Conservation (phyloP, 2,888 invertebrate species). For the Caenorhabditis sinica region DNA sequence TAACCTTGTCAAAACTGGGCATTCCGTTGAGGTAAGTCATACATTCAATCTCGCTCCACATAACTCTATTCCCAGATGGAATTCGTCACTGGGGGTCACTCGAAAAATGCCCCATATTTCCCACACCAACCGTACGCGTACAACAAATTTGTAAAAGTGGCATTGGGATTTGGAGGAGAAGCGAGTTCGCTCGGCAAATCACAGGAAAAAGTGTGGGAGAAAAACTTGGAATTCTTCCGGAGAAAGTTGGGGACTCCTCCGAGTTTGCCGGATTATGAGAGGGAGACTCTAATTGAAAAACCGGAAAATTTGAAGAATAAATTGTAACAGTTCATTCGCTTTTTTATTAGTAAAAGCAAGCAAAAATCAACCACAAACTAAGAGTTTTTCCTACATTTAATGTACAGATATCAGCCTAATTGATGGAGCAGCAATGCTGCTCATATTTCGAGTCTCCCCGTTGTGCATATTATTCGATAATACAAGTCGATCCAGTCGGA, state of each 20-base stretch:
- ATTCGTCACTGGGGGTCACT: neutral
- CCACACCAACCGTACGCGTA: slow-evolving; percentile 14
- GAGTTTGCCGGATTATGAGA: slow-evolving; percentile 55
- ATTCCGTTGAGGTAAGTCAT: slow-evolving; percentile 50
- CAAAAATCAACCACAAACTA: too few species aligned
- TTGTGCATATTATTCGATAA: neutral
- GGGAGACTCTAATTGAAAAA: neutral
- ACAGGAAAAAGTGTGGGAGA: slow-evolving; percentile 56
- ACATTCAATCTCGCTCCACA: too few species aligned
- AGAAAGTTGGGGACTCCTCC: slow-evolving; percentile 52
- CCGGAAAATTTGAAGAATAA: neutral
- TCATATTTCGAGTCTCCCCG: slow-evolving; percentile 12
- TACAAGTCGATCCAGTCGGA: slow-evolving; percentile 8
- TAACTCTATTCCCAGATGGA: too few species aligned
- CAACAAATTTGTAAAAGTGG: slow-evolving; percentile 40
- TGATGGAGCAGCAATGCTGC: slow-evolving; percentile 14
- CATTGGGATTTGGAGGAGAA: slow-evolving; percentile 65
- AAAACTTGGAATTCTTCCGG: slow-evolving; percentile 59
- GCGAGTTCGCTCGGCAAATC: slow-evolving; percentile 45
- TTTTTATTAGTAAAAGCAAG: too few species aligned
- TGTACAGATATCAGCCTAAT: slow-evolving; percentile 14
- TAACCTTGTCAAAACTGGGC: slow-evolving; percentile 36
- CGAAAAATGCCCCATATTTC: neutral
- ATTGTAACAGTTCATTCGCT: too few species aligned
- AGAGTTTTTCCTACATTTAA: too few species aligned